Evolutionary conservation across 2,113 vertebrate species (phyloP), one percentile per base, ranked within the genome.

Genomic region (Hyperopisus bebe): DNA sequence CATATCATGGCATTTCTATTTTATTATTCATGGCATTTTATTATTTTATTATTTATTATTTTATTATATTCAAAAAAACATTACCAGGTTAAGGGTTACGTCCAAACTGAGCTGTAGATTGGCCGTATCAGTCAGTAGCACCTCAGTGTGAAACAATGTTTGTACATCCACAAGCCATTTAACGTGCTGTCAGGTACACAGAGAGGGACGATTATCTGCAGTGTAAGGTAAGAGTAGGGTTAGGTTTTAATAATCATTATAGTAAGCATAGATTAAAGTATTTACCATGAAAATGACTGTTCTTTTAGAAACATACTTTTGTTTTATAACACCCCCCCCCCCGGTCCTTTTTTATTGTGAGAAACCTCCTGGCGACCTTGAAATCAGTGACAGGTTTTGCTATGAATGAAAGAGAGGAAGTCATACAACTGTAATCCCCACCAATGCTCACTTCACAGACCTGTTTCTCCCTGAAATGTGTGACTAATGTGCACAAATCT

Each of bases 401-500:
- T 92, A 92, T 91, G 93, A 95, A 95, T 95, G 94, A 94, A 94
- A 94, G 94, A 94, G 93, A 93, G 94, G 94, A 94, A 94, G 92
- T 93, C 95, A 95, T 95, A 93, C 95, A 95, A 95, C 94, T 92
- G 93, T 96, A 96, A 96, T 96, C 96, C 96, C 93, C 87, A 92
- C 94, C 95, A 94, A 95, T 95, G 95, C 94, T 15, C 8, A 95
- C 95, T 95, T 95, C 94, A 95, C 90, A 95, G 95, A 94, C 95
- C 95, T 96, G 95, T 95, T 95, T 96, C 95, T 95, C 91, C 93
- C 94, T 96, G 96, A 96, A 96, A 96, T 93, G 95, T 96, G 96
- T 96, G 95, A 96, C 96, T 96, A 96, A 96, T 96, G 96, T 95
- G 93, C 96, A 93, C 95, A 96, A 96, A 96, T 96, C 96, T 95